Evolutionary conservation across 2,797 vertebrate genomes (phyloP).

Genomic region (Falco concolor): DNA sequence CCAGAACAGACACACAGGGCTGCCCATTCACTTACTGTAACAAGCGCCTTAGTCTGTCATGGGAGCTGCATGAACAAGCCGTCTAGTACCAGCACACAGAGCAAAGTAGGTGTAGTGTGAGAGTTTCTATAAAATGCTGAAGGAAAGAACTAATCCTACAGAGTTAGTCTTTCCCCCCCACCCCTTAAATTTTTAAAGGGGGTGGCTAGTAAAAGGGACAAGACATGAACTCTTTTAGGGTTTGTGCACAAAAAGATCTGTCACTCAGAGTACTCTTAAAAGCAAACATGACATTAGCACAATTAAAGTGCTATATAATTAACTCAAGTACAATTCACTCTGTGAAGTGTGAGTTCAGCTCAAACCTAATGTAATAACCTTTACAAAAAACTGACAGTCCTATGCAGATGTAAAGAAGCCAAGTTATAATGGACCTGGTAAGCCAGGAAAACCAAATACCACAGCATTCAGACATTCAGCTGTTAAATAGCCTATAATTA

Average conservation of each 20-base stretch:
- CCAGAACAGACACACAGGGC: not conserved
- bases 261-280: not conserved
- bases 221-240: not conserved
- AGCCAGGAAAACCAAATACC: not conserved
- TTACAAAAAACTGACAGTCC: not conserved
- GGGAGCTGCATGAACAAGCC: not conserved
- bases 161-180: not conserved
- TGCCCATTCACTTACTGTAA: slow-evolving; percentile 21
- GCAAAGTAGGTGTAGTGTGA: not conserved
- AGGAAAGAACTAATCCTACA: not conserved
- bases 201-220: not conserved
- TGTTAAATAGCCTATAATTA: slow-evolving; percentile 10
- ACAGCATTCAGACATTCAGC: not conserved
- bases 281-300: not conserved
- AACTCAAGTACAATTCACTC: not conserved
- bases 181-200: not conserved
- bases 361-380: not conserved
- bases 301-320: not conserved
- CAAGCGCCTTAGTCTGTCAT: not conserved
- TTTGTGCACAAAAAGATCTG: not conserved
- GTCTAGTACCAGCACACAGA: not conserved
- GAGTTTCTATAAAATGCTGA: not conserved
- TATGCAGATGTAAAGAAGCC: not conserved
- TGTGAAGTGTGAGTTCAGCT: not conserved
- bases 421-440: not conserved